Base-by-base conservation (phyloP, 2,113 vertebrate genomes). In the Cyrtonyx montezumae region DNA sequence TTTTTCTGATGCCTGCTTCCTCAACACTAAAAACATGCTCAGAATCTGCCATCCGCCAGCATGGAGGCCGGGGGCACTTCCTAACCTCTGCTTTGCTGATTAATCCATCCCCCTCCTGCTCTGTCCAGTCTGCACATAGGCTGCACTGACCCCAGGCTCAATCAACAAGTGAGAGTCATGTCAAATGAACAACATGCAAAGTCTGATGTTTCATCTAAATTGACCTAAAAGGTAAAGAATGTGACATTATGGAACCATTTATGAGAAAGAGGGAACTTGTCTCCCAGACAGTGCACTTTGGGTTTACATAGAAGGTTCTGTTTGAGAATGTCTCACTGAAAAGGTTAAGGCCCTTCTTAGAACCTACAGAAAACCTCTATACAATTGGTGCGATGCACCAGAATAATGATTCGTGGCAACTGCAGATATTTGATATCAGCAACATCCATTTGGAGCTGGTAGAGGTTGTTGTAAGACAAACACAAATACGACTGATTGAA, bases 341-440 rank as follows among this genome's bases (percentile, higher is more conserved):
- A 90, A 80, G 7, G 5, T 21, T 70, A 36, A 9, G 45, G 19
- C 9, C 14, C 32, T 56, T 66, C 32, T n/a, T 45, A 82, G 40
- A 63, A 65, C 19, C 14, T n/a, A 43, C 16, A 56, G 3, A 68
- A 82, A 87, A 65, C 2, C 32, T 69, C 30, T 34, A 37, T 8
- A 32, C 25, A 56, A 6, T 32, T 1, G 4, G 45, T 48, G 30
- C 8, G 51, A 11, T 0, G 0, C 37, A 37, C 49, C 42, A 55
- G 69, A 34, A 55, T 13, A 43, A 68, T 4, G 13, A 74, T 26
- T 48, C 62, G 43, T 40, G 40, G 40, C 40, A 40, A 40, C 11
- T 56, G 73, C 74, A 77, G 18, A 22, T 48, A 34, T 73, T 76
- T 45, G 34, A 2, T 51, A n/a, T 28, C 62, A 87, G 59, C 4